phyloP scores from a whole-genome alignment of 2,113 vertebrate genomes.

The Upupa epops region DNA sequence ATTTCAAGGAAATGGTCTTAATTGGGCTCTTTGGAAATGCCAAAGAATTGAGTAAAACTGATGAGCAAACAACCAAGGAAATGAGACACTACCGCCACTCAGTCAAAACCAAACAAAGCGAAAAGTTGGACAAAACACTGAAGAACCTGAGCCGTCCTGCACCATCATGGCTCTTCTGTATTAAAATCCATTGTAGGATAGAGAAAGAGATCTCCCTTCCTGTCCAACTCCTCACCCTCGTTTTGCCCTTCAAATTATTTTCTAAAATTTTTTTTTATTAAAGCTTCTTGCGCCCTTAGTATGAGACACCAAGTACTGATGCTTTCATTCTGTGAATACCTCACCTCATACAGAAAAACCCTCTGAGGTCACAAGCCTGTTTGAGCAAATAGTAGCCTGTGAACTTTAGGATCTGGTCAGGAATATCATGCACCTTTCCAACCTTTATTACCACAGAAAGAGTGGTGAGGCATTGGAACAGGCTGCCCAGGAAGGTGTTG shows the following conservation, averaged over 20 bases:
- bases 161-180: fast-evolving
- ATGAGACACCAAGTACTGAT: neutral
- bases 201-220: neutral
- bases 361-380: neutral
- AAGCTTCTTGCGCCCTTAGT: neutral
- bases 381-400: neutral
- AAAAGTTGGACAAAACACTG: neutral
- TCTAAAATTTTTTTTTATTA: neutral
- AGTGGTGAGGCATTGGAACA: too few relatives aligned
- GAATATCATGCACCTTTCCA: neutral
- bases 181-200: neutral
- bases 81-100: neutral
- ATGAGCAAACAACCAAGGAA: neutral
- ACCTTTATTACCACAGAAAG: too few relatives aligned
- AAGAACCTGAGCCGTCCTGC: neutral
- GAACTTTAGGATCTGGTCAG: neutral
- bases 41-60: constrained; percentile 6
- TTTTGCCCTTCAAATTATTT: neutral
- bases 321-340: neutral
- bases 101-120: neutral
- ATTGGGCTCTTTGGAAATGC: constrained; percentile 41
- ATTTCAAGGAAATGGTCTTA: constrained; percentile 38
- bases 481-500: too few relatives aligned
- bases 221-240: fast-evolving
- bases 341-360: neutral